A percentile compares a stretch with the other conserved stretches of the same genome.
Conservation (phyloP, 2,797 vertebrate species). For the Sphenodon punctatus region DNA sequence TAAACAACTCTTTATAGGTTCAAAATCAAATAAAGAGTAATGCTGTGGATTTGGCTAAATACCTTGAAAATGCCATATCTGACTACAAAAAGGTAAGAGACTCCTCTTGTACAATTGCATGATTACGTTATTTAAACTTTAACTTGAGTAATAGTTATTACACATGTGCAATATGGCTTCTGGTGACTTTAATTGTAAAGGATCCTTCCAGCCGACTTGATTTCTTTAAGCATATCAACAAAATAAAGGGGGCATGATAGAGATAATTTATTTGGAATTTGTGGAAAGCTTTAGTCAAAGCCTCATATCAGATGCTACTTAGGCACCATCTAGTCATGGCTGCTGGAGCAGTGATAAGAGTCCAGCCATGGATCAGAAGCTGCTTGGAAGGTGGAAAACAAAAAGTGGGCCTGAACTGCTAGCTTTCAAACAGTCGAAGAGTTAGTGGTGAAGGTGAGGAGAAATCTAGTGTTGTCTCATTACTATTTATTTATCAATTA, state of each 20-base stretch:
- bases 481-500: too few relatives aligned
- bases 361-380: too few relatives aligned
- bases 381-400: too few relatives aligned
- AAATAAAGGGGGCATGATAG: too few relatives aligned
- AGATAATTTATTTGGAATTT: not conserved
- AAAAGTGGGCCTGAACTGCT: too few relatives aligned
- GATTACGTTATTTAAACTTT: not conserved
- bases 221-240: not conserved
- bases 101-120: not conserved
- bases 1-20: conserved; percentile 51
- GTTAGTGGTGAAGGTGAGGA: too few relatives aligned
- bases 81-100: conserved; percentile 81
- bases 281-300: not conserved
- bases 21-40: conserved; percentile 63
- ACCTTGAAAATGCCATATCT: conserved; percentile 79
- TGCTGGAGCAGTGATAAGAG: not conserved
- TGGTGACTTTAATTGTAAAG: not conserved
- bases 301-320: not conserved
- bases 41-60: conserved; percentile 69
- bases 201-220: not conserved
- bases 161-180: not conserved
- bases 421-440: too few relatives aligned
- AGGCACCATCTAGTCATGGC: not conserved
- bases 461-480: too few relatives aligned
- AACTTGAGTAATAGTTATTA: not conserved